phyloP scores from a whole-genome alignment of 2,888 invertebrate species.

The Euspilapteryx auroguttella region DNA sequence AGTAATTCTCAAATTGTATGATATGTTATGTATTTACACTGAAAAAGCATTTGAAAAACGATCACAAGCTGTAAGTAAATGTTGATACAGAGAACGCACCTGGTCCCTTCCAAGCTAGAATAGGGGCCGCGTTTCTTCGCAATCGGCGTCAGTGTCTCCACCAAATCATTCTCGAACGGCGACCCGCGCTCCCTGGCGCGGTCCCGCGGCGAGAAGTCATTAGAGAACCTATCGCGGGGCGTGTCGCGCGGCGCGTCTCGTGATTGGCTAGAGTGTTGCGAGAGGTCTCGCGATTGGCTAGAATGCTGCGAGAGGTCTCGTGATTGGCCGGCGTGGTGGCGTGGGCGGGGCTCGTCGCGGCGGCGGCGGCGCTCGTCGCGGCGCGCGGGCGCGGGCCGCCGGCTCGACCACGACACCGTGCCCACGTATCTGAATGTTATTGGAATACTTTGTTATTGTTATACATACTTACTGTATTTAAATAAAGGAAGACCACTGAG shows the following conservation, averaged over 20 bases:
- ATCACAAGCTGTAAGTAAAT: no score
- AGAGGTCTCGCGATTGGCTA: no score
- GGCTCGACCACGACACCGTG: conserved; percentile 33
- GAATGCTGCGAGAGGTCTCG: no score
- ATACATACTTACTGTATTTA: no score
- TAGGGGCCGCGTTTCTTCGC: conserved; percentile 38
- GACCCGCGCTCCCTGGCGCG: conserved; percentile 42
- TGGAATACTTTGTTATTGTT: no score
- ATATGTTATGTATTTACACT: no score
- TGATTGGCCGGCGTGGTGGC: conserved; percentile 12
- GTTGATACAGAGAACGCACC: conserved; percentile 17
- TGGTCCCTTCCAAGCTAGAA: conserved; percentile 36
- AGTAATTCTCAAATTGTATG: no score
- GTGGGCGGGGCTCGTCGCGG: conserved; percentile 15
- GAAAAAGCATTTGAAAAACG: no score
- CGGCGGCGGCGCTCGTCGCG: conserved; percentile 19
- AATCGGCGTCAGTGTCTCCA: conserved; percentile 35
- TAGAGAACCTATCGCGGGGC: conserved; percentile 49
- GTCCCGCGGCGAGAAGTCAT: conserved; percentile 63
- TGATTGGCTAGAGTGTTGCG: no score
- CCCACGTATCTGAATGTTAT: conserved; percentile 34
- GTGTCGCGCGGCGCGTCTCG: no score
- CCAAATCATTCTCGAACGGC: conserved; percentile 65
- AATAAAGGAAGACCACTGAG: no score
- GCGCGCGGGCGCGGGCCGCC: conserved; percentile 17